phyloP scores from a whole-genome alignment of 2,797 vertebrate species.

The Pitangus sulphuratus region DNA sequence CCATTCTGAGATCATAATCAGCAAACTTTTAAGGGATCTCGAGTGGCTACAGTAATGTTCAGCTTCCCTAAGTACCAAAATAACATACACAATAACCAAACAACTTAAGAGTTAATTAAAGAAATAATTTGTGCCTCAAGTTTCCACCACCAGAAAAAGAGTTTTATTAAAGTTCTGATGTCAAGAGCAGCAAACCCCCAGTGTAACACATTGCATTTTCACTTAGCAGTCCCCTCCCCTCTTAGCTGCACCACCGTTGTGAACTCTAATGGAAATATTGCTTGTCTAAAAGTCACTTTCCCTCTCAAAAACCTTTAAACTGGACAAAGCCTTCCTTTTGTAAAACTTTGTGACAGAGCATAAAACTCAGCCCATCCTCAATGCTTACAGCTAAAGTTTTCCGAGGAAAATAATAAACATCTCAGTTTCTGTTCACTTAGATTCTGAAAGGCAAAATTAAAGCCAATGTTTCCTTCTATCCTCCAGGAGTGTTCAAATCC shows the following conservation, averaged over 20 bases:
- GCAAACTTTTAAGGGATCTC: background rate
- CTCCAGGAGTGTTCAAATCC: background rate
- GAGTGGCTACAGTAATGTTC: background rate
- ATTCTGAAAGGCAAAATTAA: background rate
- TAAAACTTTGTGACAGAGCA: background rate
- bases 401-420: background rate
- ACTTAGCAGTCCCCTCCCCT: background rate
- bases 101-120: background rate
- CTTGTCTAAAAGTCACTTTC: background rate
- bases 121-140: background rate
- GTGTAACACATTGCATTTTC: background rate
- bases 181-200: background rate
- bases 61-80: background rate
- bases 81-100: background rate
- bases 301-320: background rate
- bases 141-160: background rate
- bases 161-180: background rate
- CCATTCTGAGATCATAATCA: background rate
- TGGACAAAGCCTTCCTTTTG: background rate
- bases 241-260: background rate
- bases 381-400: background rate
- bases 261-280: background rate
- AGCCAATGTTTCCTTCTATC: background rate
- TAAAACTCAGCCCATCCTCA: background rate
- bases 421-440: background rate